Conservation (phyloP, 2,888 invertebrate genomes). For the Tenthredo amoena region DNA sequence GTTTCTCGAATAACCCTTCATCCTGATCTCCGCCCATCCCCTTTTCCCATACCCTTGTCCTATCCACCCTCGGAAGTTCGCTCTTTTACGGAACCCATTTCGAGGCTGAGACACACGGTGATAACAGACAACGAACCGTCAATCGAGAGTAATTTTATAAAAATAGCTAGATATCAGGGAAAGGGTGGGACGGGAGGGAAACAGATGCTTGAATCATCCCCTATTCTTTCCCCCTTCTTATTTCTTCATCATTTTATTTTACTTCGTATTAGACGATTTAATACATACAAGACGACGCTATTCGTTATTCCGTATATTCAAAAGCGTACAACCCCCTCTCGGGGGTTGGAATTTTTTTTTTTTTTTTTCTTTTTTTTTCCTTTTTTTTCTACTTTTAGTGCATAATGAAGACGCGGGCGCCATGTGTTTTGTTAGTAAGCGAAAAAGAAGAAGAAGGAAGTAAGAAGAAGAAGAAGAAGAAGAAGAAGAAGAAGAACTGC, state of each 20-base stretch:
- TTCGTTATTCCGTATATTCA: background rate
- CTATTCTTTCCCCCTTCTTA: background rate
- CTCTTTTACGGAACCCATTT: constrained; percentile 29
- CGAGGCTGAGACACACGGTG: constrained; percentile 33
- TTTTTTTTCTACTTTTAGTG: background rate
- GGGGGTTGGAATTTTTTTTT: background rate
- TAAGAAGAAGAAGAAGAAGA: background rate
- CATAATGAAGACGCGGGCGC: background rate
- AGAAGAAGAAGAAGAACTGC: constrained; percentile 14
- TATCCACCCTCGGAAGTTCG: background rate
- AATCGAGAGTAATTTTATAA: background rate
- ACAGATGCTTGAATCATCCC: constrained; percentile 4
- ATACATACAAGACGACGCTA: background rate
- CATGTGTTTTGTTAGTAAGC: constrained; percentile 12
- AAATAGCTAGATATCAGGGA: background rate
- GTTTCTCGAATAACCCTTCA: background rate
- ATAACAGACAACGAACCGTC: constrained; percentile 9
- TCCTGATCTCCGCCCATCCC: background rate
- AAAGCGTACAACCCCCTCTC: background rate
- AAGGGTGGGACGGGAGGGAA: background rate
- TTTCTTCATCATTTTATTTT: background rate
- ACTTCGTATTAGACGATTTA: background rate
- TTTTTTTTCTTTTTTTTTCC: background rate
- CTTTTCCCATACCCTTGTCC: background rate
- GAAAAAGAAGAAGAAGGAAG: background rate